phyloP scores from a whole-genome alignment of 2,113 vertebrate species.

The Mormoops blainvillei region DNA sequence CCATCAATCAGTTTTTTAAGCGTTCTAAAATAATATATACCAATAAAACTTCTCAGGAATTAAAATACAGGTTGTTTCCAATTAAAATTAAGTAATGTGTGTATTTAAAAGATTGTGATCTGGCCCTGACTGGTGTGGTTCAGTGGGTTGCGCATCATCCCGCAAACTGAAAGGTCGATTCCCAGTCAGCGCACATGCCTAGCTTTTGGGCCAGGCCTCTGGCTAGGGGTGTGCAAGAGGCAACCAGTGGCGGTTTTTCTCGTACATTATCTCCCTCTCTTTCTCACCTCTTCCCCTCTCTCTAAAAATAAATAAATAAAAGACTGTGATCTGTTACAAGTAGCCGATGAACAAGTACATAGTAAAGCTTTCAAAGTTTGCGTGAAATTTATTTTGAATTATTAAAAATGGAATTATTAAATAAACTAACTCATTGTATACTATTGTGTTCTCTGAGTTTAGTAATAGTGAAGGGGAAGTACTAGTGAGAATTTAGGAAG shows the following conservation, averaged over 20 bases:
- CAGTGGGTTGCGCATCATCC: no score
- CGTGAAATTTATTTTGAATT: not conserved
- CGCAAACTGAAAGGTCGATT: no score
- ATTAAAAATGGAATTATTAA: not conserved
- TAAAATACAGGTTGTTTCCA: not conserved
- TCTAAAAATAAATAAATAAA: no score
- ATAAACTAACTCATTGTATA: not conserved
- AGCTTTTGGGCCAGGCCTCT: no score
- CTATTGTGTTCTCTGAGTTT: not conserved
- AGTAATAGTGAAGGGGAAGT: not conserved
- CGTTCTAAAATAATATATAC: slow-evolving; percentile 30
- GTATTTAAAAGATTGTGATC: not conserved
- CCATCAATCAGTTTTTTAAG: not conserved
- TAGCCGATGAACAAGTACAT: not conserved
- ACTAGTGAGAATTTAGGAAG: not conserved
- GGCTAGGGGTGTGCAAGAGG: no score
- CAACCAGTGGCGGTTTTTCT: no score
- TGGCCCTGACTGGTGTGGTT: not conserved
- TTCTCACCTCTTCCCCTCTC: no score
- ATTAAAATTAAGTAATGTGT: not conserved
- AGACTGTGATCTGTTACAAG: not conserved
- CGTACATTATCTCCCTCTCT: no score
- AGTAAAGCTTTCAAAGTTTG: not conserved
- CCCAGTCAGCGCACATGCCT: no score
- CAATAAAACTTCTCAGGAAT: not conserved